These are phyloP conservation scores for Brachypalpus laphriformis DNA, from an alignment of 2,888 invertebrate species.

Conservation along the genomic window DNA sequence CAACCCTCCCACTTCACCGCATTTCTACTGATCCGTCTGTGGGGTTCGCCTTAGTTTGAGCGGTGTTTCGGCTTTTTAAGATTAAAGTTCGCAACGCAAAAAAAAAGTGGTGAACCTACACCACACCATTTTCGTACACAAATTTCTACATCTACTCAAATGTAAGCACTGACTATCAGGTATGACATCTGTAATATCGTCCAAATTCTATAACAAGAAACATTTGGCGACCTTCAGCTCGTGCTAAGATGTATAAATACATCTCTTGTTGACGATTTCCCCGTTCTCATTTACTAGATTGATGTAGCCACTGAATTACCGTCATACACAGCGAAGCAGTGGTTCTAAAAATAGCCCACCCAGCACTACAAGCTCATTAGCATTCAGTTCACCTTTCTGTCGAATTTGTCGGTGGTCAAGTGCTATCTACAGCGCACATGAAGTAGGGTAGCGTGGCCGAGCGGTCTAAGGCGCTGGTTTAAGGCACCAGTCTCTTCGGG, in stretches of 20 bases:
- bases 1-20: too few relatives aligned
- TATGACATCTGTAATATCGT: not conserved
- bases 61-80: too few relatives aligned
- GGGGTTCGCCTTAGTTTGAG: too few relatives aligned
- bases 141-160: too few relatives aligned
- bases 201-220: not conserved
- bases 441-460: slow-evolving; percentile 70
- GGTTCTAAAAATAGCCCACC: not conserved
- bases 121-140: too few relatives aligned
- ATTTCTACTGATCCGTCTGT: too few relatives aligned
- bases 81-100: too few relatives aligned
- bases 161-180: too few relatives aligned
- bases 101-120: too few relatives aligned
- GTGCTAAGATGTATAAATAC: not conserved
- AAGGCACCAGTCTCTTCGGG: slow-evolving; percentile 74
- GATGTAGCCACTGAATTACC: not conserved
- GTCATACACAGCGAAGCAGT: not conserved
- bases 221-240: not conserved
- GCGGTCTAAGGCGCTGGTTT: slow-evolving; percentile 74
- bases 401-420: not conserved
- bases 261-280: not conserved
- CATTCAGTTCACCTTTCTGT: not conserved
- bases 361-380: not conserved
- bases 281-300: not conserved
- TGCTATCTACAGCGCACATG: not conserved